phyloP scores from a whole-genome alignment of 35 echinoderm and acorn worm genomes.

The Eucidaris tribuloides region DNA sequence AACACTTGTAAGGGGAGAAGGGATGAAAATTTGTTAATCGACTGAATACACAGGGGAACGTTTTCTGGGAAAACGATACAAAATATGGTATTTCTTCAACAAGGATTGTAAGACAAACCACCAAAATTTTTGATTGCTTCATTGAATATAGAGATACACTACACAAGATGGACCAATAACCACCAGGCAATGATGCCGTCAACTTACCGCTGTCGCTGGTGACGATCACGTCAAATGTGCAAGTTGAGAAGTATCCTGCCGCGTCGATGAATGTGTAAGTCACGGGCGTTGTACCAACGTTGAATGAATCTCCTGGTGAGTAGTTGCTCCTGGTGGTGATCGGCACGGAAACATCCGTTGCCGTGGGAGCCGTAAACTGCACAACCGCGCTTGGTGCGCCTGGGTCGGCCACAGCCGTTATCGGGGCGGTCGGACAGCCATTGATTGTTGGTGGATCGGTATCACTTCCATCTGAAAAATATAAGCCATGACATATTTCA shows the following conservation, averaged over 20 bases:
- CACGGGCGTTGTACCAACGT: neutral
- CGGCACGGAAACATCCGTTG: constrained; percentile 7
- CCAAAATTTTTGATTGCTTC: too few species aligned
- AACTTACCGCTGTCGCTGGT: neutral
- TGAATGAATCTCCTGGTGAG: constrained; percentile 12
- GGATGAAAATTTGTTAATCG: too few species aligned
- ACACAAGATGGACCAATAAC: too few species aligned
- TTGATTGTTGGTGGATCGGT: neutral
- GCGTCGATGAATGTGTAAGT: constrained; percentile 12
- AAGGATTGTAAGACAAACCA: too few species aligned
- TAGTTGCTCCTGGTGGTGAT: neutral
- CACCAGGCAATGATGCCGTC: too few species aligned
- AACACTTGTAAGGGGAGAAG: too few species aligned
- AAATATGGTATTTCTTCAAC: too few species aligned
- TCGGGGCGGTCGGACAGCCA: neutral
- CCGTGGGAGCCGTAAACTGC: neutral
- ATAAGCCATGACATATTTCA: too few species aligned
- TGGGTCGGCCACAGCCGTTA: neutral
- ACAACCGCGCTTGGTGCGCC: neutral
- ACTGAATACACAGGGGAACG: too few species aligned
- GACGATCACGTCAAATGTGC: constrained; percentile 19
- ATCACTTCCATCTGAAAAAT: constrained; percentile 8
- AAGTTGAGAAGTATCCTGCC: neutral
- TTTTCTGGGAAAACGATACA: too few species aligned
- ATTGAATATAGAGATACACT: too few species aligned